Evolutionary conservation across 2,113 vertebrate species (phyloP).

Genomic region (Australoheros scitulus): DNA sequence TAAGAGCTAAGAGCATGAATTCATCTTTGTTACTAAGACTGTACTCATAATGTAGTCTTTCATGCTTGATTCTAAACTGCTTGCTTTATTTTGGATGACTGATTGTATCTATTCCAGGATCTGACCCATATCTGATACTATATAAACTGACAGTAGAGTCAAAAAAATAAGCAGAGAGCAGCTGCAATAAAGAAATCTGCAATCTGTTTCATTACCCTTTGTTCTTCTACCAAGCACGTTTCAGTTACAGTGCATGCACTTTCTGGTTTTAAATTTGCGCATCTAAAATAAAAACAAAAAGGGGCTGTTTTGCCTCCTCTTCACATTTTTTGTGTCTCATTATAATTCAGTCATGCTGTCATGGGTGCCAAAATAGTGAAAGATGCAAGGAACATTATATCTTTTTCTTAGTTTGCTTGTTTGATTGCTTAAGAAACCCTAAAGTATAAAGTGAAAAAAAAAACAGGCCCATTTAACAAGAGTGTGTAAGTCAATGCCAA

Average conservation of each 20-base stretch:
- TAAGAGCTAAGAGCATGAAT: not conserved
- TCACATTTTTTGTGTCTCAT: conserved; percentile 2
- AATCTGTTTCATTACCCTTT: conserved; percentile 23
- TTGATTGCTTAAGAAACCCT: not conserved
- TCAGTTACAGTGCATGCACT: conserved; percentile 4
- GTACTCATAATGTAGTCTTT: not conserved
- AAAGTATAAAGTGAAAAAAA: not conserved
- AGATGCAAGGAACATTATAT: not conserved
- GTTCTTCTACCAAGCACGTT: conserved; percentile 10
- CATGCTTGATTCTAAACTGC: not conserved
- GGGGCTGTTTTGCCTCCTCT: not conserved
- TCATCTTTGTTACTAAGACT: not conserved
- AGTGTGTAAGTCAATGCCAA: not conserved
- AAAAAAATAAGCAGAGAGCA: conserved; percentile 6
- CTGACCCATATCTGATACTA: conserved; percentile 37
- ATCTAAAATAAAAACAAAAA: not conserved
- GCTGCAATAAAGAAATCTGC: conserved; percentile 26
- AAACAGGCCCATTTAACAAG: not conserved
- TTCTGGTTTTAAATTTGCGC: not conserved
- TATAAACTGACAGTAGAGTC: conserved; percentile 35
- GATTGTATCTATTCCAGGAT: conserved; percentile 38
- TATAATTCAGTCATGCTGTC: conserved; percentile 13
- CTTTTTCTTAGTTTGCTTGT: too few relatives aligned
- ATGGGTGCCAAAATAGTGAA: not conserved
- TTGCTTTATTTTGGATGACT: conserved; percentile 5